Evolutionary conservation across 2,888 invertebrate genomes (phyloP).

Genomic region (Ectemnius cavifrons): DNA sequence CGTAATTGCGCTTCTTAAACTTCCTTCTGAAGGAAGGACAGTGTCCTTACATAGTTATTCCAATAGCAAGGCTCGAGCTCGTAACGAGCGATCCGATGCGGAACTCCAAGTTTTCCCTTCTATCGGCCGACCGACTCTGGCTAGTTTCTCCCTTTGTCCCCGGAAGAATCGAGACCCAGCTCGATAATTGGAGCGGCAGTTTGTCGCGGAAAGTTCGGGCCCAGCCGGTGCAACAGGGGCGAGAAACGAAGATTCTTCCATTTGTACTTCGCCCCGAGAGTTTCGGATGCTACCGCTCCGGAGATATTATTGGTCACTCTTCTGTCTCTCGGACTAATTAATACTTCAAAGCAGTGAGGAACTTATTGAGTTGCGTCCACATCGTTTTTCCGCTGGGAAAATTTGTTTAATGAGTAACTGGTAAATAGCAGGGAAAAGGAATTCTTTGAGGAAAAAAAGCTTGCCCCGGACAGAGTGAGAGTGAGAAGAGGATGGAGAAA

Average conservation of each 20-base stretch:
- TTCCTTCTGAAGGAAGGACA: neutral
- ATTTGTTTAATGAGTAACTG: neutral
- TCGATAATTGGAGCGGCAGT: neutral
- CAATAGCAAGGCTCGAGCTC: slow-evolving; percentile 10
- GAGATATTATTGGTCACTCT: too few species aligned
- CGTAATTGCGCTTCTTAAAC: slow-evolving; percentile 37
- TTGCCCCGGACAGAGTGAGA: neutral
- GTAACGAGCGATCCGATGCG: slow-evolving; percentile 12
- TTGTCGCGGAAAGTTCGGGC: neutral
- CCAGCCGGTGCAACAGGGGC: too few species aligned
- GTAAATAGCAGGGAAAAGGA: neutral
- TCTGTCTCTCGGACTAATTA: too few species aligned
- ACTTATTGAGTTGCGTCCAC: too few species aligned
- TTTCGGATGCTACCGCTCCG: too few species aligned
- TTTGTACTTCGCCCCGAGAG: too few species aligned
- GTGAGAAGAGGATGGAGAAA: slow-evolving; percentile 11
- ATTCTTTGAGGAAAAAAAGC: slow-evolving; percentile 18
- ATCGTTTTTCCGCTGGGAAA: neutral
- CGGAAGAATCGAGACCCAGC: slow-evolving; percentile 2
- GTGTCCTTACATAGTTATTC: slow-evolving; percentile 22
- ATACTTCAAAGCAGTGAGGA: too few species aligned
- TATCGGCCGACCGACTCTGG: neutral
- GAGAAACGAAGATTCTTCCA: too few species aligned
- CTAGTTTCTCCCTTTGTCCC: slow-evolving; percentile 5
- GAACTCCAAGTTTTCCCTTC: slow-evolving; percentile 8